These are phyloP conservation scores for Eurois occulta DNA, from an alignment of 2,888 invertebrate species.

Conservation along the genomic window DNA sequence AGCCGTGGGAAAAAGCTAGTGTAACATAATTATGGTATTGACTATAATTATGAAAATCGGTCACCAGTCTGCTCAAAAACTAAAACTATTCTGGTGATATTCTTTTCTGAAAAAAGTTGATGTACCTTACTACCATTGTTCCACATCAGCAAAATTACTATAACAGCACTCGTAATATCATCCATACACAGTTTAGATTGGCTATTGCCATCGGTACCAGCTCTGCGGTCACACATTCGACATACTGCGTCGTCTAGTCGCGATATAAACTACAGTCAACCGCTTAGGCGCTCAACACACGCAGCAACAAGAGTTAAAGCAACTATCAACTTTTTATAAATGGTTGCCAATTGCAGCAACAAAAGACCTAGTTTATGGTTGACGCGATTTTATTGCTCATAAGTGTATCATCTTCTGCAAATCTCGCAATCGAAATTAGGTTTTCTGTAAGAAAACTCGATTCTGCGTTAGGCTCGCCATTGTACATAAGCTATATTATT, in stretches of 20 bases:
- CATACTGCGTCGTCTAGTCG: slow-evolving; percentile 39
- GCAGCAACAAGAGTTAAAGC: not conserved
- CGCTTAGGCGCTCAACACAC: not conserved
- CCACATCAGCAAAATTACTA: not conserved
- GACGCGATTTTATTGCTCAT: not conserved
- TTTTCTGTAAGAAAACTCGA: too few species aligned
- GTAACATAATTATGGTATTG: too few species aligned
- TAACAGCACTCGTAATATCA: not conserved
- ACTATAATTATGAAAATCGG: not conserved
- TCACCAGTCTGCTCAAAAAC: not conserved
- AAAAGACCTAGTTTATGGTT: not conserved
- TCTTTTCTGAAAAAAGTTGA: not conserved
- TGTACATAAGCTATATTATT: too few species aligned
- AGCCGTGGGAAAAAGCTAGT: too few species aligned
- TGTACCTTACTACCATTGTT: not conserved
- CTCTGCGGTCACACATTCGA: slow-evolving; percentile 45
- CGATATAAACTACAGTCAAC: slow-evolving; percentile 44
- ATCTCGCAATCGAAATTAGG: too few species aligned
- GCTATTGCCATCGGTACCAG: slow-evolving; percentile 16
- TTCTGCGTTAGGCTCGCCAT: too few species aligned
- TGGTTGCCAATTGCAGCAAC: not conserved
- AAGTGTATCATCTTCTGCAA: too few species aligned
- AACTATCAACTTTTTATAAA: not conserved
- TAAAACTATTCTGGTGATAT: not conserved
- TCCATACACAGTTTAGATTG: slow-evolving; percentile 4